Evolutionary conservation across 53 echinoderm and acorn worm genomes (phyloP), one percentile per base, ranked within the genome.

Genomic region (Patiria pectinifera): DNA sequence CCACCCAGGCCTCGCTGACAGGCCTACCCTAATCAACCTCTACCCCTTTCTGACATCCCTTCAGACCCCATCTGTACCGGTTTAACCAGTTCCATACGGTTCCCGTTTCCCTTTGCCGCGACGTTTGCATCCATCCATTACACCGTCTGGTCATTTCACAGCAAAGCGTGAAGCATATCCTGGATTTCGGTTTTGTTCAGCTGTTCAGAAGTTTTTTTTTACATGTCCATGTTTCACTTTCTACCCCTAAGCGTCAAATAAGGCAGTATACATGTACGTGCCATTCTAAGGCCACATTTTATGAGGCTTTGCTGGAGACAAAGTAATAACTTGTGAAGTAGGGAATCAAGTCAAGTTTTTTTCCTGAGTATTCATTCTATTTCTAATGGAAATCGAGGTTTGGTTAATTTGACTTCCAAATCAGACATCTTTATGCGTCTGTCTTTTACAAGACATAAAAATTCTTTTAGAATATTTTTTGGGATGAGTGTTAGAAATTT

Each of bases 111-210:
- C 83, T 46, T 18, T 45, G 47, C 48, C 81, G 71, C 90, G 19
- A 21, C 60, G 47, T 48, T 80, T 90, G 90, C 90, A 80, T 80
- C 44, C 90, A 90, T 81, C 90, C 90, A 80, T 81, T 12, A 90
- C 81, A 45, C 66, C 47, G 82, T 80, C 90, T 90, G 90, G 80
- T 71, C 19, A 77, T 81, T 90, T n/a, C 72, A 49, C 81, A 60
- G 81, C 69, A 80, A 90, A 90, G 90, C 90, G 69, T 90, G 90
- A 90, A 90, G 90, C 80, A 81, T 46, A 66, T 90, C 80, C 69
- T 90, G 90, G 25, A 23, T 77, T 48, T 87, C 59, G 10, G 16
- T 46, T 71, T 48, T 48, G 23, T 47, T 78, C 45, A 45, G 79
- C 79, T n/a, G 66, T 66, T 66, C 19, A 66, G 4, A 18, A 11